Conservation (phyloP, 30 jellyfish, hydroid and myxozoan species). For the Pelagia noctiluca region DNA sequence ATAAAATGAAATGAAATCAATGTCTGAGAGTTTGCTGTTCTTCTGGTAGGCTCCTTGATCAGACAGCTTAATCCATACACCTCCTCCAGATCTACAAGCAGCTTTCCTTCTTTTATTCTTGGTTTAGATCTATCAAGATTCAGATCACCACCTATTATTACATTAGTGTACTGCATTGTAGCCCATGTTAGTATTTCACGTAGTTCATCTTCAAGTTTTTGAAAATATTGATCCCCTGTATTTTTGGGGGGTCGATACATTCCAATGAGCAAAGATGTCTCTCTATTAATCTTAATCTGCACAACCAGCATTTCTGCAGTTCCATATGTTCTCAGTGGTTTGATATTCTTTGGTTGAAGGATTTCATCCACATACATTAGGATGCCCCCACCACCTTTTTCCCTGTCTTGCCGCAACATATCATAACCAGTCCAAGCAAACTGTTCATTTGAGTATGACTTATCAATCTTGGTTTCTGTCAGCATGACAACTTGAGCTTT, state of each 20-base stretch:
- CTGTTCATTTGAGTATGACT: conserved; percentile 55
- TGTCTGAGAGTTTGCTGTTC: conserved; percentile 32
- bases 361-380: conserved; percentile 12
- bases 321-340: conserved; percentile 24
- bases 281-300: conserved; percentile 25
- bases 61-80: conserved; percentile 34
- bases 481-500: conserved; percentile 38
- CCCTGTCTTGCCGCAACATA: conserved; percentile 35
- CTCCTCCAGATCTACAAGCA: conserved; percentile 39
- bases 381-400: conserved; percentile 68
- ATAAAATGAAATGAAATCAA: too few species aligned
- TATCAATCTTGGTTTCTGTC: conserved; percentile 59
- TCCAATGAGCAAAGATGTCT: conserved; percentile 19
- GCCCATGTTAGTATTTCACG: conserved; percentile 31
- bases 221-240: conserved; percentile 25
- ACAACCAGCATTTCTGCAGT: conserved; percentile 31
- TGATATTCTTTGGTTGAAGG: conserved; percentile 15
- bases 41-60: conserved; percentile 29
- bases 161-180: not conserved
- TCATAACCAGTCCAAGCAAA: conserved; percentile 17
- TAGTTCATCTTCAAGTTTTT: conserved; percentile 21
- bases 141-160: conserved; percentile 25
- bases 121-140: conserved; percentile 38
- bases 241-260: conserved; percentile 43
- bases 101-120: conserved; percentile 40